Evolutionary conservation across 1,140 invertebrate species (phyloP), one percentile per base, ranked within the genome.

Genomic region (Papilio xuthus): DNA sequence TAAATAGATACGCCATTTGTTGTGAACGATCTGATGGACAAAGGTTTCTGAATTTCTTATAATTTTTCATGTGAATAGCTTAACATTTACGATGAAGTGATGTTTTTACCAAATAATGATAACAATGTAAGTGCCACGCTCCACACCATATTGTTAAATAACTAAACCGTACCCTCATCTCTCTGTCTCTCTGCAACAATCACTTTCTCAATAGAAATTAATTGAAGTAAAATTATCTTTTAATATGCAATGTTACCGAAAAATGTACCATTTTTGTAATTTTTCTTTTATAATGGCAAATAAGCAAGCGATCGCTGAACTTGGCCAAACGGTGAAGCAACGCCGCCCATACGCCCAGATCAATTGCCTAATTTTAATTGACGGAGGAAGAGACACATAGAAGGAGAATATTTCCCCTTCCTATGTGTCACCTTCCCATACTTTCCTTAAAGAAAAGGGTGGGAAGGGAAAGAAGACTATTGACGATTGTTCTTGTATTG

Each of bases 81-180:
- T 73, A 50, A 73, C 44, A 26, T 13, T 50, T 42, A 10, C 28
- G 23, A 15, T 50, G 71, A 26, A 50, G 71, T 18, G 26, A 73
- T 28, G 37, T 42, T 32, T 72, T 70, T 70, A 73, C 71, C 71
- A 73, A 73, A 47, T 73, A 50, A 20, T 73, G 12, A 50, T 50
- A 73, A 50, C 23, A 18, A 28, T 47, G 42, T 50, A 73, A 73
- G 44, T 42, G 44, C 10, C 20, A 41, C 32, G 42, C 18, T 42
- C 42, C 42, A 44, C 18, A 53, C 50, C 9, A n/a, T n/a, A 6
- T 53, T 20, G 4, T 53, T 53, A 8, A 6, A 47, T 18, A 18
- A 47, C 7, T 47, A 47, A 13, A 47, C 15, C 13, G 4, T 47
- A 18, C 44, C 44, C 18, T 47, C 4, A 47, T 18, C 15, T n/a